Base-by-base conservation (phyloP, 1,140 invertebrate genomes). In the Meloidogyne chitwoodi region DNA sequence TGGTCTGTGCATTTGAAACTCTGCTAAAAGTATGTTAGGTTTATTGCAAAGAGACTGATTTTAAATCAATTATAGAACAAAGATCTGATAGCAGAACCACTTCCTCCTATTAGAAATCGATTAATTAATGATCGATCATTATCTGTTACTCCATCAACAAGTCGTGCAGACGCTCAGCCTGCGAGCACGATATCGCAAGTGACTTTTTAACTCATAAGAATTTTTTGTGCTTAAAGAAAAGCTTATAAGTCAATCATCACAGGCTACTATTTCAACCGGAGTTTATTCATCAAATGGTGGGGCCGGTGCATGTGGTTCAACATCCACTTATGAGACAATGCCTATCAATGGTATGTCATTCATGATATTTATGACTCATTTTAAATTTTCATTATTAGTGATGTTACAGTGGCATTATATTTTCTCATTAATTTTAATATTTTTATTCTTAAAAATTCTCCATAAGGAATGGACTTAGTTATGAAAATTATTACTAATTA, bases 261-360 rank as follows among this genome's bases (percentile, higher is more conserved):
- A 73, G 71, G 56, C 71, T 26, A 77, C 76, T 2, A 64, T 68
- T 34, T 68, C 65, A 31, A 79, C 78, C 0, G 67, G 79, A 41
- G 61, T 73, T 19, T 82, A 48, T 66, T 71, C 75, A 19, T 75
- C 71, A 27, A 77, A 70, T 26, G 82, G 44, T 48, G 82, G 56
- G 48, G 56, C 12, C 8, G 71, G 56, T 34, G 71, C 19, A 78
- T 72, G 48, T 56, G 10, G n/a, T 31, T 75, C 75, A 19, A 81
- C 72, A 0, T 70, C 82, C 4, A 71, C 81, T 14, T 72, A 73
- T 71, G 79, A 80, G 34, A 82, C 82, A 24, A 84, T 82, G 81
- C 81, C 81, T 6, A 84, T 80, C 19, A 63, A 41, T 16, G 77
- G 75, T 76, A 63, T n/a, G 19, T 38, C 8, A 38, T 38, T 38